These are phyloP conservation scores for Nasonia longicornis DNA, from an alignment of 1,140 invertebrate genomes.

Conservation along the genomic window DNA sequence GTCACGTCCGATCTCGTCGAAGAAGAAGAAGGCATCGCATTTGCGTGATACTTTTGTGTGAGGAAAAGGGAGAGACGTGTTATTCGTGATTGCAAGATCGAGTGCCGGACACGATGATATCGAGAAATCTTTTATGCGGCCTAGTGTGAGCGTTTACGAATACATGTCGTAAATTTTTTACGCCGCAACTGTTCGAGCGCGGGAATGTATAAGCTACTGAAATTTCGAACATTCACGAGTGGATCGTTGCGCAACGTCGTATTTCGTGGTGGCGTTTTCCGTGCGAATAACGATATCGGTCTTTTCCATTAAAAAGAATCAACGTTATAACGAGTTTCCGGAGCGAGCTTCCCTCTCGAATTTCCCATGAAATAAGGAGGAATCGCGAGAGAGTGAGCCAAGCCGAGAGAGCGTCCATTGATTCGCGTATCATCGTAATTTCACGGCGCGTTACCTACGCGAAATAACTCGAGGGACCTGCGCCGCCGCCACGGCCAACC, in stretches of 20 bases:
- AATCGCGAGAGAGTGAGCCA: conserved; percentile 22
- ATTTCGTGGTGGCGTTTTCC: too few species aligned
- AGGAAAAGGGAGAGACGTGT: too few species aligned
- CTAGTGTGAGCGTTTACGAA: too few species aligned
- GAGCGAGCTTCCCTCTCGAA: conserved; percentile 36
- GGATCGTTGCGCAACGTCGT: too few species aligned
- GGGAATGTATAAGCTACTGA: too few species aligned
- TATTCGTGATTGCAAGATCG: too few species aligned
- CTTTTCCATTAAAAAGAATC: conserved; percentile 29
- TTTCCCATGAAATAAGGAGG: conserved; percentile 49
- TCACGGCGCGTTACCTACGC: conserved; percentile 70
- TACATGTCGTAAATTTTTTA: too few species aligned
- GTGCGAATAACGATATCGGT: too few species aligned
- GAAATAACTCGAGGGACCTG: conserved; percentile 67
- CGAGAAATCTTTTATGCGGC: background rate
- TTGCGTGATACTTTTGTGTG: too few species aligned
- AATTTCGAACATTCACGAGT: too few species aligned
- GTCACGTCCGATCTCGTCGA: conserved; percentile 28
- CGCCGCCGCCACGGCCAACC: conserved; percentile 49
- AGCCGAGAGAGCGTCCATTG: conserved; percentile 61
- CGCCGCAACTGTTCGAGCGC: too few species aligned
- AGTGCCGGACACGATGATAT: background rate
- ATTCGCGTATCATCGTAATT: conserved; percentile 70
- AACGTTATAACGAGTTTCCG: conserved; percentile 8
- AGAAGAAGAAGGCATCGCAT: too few species aligned